Evolutionary conservation across 2,888 invertebrate species (phyloP).

Genomic region (Operophtera brumata): DNA sequence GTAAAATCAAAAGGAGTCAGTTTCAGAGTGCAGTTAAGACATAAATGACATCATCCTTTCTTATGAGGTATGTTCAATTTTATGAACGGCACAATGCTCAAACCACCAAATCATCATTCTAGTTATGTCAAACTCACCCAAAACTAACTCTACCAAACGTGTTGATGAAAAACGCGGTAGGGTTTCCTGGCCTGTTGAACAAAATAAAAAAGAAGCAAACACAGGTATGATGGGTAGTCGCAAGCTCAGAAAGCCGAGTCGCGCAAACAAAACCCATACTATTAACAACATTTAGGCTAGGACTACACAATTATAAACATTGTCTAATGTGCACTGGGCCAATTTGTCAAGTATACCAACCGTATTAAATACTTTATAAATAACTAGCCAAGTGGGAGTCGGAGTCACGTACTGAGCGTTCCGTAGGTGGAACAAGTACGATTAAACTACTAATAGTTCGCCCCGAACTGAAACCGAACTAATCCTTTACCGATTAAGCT

Average conservation of each 20-base stretch:
- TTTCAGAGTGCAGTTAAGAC: slow-evolving; percentile 78
- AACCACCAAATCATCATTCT: slow-evolving; percentile 76
- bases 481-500: too few relatives aligned
- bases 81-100: slow-evolving; percentile 77
- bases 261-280: slow-evolving; percentile 63
- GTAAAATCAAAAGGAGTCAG: slow-evolving; percentile 63
- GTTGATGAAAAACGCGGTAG: slow-evolving; percentile 86
- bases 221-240: slow-evolving; percentile 62
- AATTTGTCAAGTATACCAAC: slow-evolving; percentile 43
- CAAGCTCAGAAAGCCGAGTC: slow-evolving; percentile 63
- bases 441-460: too few relatives aligned
- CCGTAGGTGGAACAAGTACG: too few relatives aligned
- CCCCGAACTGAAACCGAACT: too few relatives aligned
- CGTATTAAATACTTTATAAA: background rate
- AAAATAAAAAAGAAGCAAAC: slow-evolving; percentile 80
- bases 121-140: slow-evolving; percentile 84
- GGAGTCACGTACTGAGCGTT: too few relatives aligned
- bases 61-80: slow-evolving; percentile 63
- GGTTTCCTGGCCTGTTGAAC: slow-evolving; percentile 86
- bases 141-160: slow-evolving; percentile 85
- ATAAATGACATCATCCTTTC: slow-evolving; percentile 64
- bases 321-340: slow-evolving; percentile 17
- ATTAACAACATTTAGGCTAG: slow-evolving; percentile 45
- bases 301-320: slow-evolving; percentile 17
- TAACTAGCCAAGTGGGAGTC: too few relatives aligned